Percentiles rank a stretch among this genome's conserved stretches.
phyloP scores from a whole-genome alignment of 1,140 invertebrate genomes.

The Drosophila chauvacae region DNA sequence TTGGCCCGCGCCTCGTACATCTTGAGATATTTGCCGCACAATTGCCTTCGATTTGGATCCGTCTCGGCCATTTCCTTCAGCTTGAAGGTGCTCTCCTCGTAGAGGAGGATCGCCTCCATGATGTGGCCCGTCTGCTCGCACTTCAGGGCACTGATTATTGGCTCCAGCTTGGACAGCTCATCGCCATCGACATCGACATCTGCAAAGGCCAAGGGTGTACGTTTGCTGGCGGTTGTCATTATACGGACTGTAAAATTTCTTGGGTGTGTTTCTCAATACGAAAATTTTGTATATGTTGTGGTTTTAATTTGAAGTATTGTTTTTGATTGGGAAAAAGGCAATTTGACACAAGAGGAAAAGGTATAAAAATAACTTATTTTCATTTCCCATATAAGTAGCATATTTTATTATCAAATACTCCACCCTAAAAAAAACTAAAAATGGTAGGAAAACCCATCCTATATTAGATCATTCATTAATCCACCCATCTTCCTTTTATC shows the following conservation, averaged over 20 bases:
- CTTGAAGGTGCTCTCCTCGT: slow-evolving; percentile 71
- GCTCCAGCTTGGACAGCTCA: slow-evolving; percentile 56
- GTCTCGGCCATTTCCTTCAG: slow-evolving; percentile 45
- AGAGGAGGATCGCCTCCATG: slow-evolving; percentile 73
- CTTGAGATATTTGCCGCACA: slow-evolving; percentile 56
- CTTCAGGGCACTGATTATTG: slow-evolving; percentile 56
- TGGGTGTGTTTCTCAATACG: not conserved
- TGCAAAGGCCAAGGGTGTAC: slow-evolving; percentile 4
- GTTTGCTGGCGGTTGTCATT: slow-evolving; percentile 47
- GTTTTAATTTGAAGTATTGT: slow-evolving; percentile 1
- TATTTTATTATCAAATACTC: not conserved
- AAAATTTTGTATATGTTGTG: slow-evolving; percentile 11
- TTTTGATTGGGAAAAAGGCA: not conserved
- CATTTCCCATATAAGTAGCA: not conserved
- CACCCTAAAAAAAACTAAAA: not conserved
- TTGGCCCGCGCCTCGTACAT: slow-evolving; percentile 62
- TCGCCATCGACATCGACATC: slow-evolving; percentile 36
- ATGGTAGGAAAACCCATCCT: slow-evolving; percentile 41
- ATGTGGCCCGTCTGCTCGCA: slow-evolving; percentile 71
- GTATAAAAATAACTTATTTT: too few relatives aligned
- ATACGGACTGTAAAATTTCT: slow-evolving; percentile 1
- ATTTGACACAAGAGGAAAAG: not conserved
- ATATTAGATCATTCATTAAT: not conserved
- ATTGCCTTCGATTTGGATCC: slow-evolving; percentile 52
- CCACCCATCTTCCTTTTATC: not conserved